Evolutionary conservation across 2,797 vertebrate species (phyloP), one percentile per base, ranked within the genome.

Genomic region (Champsocephalus esox): DNA sequence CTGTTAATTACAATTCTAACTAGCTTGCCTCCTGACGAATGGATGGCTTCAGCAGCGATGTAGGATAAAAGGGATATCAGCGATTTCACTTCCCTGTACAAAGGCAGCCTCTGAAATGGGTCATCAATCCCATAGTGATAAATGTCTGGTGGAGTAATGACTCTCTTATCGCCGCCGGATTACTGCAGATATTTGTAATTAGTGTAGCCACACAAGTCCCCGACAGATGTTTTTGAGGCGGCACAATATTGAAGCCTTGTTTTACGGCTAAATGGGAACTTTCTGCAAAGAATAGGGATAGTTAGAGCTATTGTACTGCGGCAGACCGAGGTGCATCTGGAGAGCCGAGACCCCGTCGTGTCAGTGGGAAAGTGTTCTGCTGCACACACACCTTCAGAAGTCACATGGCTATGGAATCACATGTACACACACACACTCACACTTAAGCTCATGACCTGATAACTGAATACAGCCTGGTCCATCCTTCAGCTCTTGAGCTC

Each of bases 61-160:
- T 93, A 88, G 91, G 92, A 93, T 94, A 93, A 92, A 89, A 87
- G 91, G 88, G 90, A 94, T 94, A 94, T 90, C 88, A 90, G 90
- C 79, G 87, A 93, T 90, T 93, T 91, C 91, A 84, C 91, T 93
- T 93, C 92, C 89, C 80, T 83, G 66, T 90, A 93, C 93, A 94
- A 93, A 93, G 91, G 84, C 91, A 83, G 92, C 90, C 82, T 93
- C 87, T 85, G 92, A 94, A 95, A 95, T 93, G 94, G 93, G 94
- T 94, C 93, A 94, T 95, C 94, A 95, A 94, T 95, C 94, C 92
- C 83, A 89, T 77, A 93, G 92, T 94, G 94, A 95, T 94, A 94
- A 95, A 95, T 94, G 93, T 94, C 93, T 94, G 88, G 72, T 87
- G 88, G 91, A 95, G 94, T 95, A 95, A 94, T 95, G 94, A 95